Percentiles rank a stretch among this genome's conserved stretches.
Evolutionary conservation across 2,888 invertebrate species (phyloP).

Genomic region (Marronus borbonicus): DNA sequence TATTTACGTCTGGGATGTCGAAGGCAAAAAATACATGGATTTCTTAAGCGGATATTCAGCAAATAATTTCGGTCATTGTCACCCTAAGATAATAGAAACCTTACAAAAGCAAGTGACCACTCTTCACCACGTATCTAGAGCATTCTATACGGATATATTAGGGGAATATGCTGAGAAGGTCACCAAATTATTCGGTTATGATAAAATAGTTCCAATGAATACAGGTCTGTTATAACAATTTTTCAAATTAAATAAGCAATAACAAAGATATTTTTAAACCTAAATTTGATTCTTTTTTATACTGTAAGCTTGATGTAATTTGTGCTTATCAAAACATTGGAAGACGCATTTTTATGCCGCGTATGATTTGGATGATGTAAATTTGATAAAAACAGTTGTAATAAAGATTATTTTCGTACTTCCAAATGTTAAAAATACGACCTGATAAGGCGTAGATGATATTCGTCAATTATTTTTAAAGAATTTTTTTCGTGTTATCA

Average conservation of each 20-base stretch:
- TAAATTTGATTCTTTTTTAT: no score
- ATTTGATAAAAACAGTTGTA: no score
- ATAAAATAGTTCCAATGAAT: constrained; percentile 88
- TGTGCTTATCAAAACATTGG: no score
- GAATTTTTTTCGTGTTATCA: neutral
- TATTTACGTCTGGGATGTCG: constrained; percentile 85
- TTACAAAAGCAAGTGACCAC: constrained; percentile 75
- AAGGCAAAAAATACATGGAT: constrained; percentile 84
- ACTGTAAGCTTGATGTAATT: no score
- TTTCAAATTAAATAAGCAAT: neutral
- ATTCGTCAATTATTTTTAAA: neutral
- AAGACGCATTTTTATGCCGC: no score
- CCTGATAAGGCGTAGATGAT: neutral
- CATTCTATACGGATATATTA: constrained; percentile 82
- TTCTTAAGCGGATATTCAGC: constrained; percentile 88
- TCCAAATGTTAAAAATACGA: neutral
- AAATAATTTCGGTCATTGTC: constrained; percentile 87
- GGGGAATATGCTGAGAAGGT: constrained; percentile 84
- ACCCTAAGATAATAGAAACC: constrained; percentile 79
- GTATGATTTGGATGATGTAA: no score
- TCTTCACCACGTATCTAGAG: constrained; percentile 82
- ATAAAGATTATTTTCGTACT: neutral
- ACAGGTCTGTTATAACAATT: constrained; percentile 71
- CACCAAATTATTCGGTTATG: constrained; percentile 81
- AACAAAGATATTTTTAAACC: no score